Evolutionary conservation across 2,113 vertebrate species (phyloP).

Genomic region (Protomyctophum bolini): DNA sequence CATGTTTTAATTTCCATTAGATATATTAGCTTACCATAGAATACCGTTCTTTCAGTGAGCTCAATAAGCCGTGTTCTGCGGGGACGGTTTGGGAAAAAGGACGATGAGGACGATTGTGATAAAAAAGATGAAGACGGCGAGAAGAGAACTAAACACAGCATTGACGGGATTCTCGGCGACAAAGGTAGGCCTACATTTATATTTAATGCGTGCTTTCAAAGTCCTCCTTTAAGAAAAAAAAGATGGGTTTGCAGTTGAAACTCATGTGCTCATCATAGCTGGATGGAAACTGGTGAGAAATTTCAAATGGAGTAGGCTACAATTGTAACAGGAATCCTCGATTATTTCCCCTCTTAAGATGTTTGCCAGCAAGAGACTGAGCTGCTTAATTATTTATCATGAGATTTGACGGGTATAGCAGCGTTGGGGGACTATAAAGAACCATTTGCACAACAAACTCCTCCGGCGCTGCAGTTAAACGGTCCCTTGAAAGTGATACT

Average conservation of each 20-base stretch:
- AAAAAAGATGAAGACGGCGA: slow-evolving; percentile 95
- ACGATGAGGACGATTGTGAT: slow-evolving; percentile 90
- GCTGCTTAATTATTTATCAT: slow-evolving; percentile 80
- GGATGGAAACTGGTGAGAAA: background rate
- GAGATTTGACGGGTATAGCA: slow-evolving; percentile 48
- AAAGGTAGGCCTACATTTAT: slow-evolving; percentile 84
- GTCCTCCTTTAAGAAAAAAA: too few relatives aligned
- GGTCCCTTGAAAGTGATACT: slow-evolving; percentile 83
- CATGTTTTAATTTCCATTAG: background rate
- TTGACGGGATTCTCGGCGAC: slow-evolving; percentile 94
- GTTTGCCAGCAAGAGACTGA: slow-evolving; percentile 41
- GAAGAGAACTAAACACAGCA: slow-evolving; percentile 96
- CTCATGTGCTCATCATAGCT: background rate
- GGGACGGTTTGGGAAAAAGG: slow-evolving; percentile 95
- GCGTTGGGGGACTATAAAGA: slow-evolving; percentile 34
- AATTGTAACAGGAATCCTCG: too few relatives aligned
- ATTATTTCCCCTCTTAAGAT: slow-evolving; percentile 30
- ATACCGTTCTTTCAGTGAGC: slow-evolving; percentile 84
- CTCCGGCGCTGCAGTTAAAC: slow-evolving; percentile 77
- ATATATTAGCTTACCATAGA: background rate
- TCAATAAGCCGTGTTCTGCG: slow-evolving; percentile 98
- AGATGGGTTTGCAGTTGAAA: too few relatives aligned
- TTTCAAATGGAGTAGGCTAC: slow-evolving; percentile 53
- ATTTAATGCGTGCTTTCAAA: too few relatives aligned
- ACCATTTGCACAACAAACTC: slow-evolving; percentile 85